Conservation (phyloP, 2,888 invertebrate species). For the Mantis religiosa region DNA sequence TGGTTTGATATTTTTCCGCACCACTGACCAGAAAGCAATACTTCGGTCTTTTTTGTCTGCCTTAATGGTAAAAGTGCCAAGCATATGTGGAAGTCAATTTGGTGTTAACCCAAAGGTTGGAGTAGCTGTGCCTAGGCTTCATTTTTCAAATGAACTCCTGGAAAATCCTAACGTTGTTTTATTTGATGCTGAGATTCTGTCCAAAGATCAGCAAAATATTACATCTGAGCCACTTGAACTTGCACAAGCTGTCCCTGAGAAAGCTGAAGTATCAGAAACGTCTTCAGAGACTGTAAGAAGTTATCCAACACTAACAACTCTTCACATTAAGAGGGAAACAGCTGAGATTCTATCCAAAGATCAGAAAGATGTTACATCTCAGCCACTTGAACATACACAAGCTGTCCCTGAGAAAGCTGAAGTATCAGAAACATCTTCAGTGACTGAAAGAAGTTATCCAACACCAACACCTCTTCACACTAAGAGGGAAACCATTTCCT, state of each 20-base stretch:
- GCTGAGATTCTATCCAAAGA: too few relatives aligned
- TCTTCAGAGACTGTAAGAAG: too few relatives aligned
- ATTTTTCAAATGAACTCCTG: neutral
- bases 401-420: neutral
- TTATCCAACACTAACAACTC: too few relatives aligned
- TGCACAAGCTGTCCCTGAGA: too few relatives aligned
- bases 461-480: neutral
- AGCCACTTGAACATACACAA: neutral
- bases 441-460: neutral
- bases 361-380: neutral
- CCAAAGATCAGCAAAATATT: too few relatives aligned
- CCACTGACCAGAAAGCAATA: constrained; percentile 1
- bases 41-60: constrained; percentile 12
- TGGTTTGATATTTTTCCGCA: constrained; percentile 1
- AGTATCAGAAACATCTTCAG: neutral
- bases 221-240: too few relatives aligned
- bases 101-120: neutral
- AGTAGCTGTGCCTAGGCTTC: constrained; percentile 14
- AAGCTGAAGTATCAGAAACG: too few relatives aligned
- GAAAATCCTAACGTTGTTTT: neutral
- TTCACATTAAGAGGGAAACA: too few relatives aligned
- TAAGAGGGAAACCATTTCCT: neutral
- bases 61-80: constrained; percentile 18
- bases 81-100: constrained; percentile 19
- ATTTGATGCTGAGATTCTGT: neutral